Evolutionary conservation across 2,888 invertebrate genomes (phyloP).

Genomic region (Asteroscopus sphinx): DNA sequence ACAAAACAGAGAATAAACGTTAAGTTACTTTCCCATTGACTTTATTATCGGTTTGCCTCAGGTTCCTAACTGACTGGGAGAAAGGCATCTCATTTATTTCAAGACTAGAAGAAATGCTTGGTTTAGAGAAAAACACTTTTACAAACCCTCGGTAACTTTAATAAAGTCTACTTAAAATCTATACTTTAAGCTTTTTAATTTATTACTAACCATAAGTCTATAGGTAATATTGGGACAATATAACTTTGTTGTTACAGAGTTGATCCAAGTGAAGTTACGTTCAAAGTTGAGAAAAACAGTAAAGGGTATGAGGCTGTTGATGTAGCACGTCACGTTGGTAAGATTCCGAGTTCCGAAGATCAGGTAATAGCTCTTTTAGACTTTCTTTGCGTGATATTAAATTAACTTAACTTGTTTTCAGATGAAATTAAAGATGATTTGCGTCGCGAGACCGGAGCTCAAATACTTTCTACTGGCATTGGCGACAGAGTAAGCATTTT

Average conservation of each 20-base stretch:
- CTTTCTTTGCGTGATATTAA: background rate
- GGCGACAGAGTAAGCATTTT: slow-evolving; percentile 92
- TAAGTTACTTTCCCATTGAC: slow-evolving; percentile 45
- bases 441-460: slow-evolving; percentile 91
- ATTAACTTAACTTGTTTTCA: slow-evolving; percentile 58
- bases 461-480: slow-evolving; percentile 93
- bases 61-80: slow-evolving; percentile 90
- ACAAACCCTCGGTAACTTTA: slow-evolving; percentile 90
- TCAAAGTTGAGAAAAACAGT: slow-evolving; percentile 92
- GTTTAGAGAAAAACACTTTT: slow-evolving; percentile 91
- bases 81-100: slow-evolving; percentile 93
- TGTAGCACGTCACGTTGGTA: slow-evolving; percentile 92
- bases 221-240: slow-evolving; percentile 12
- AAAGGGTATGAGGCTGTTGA: slow-evolving; percentile 92
- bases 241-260: slow-evolving; percentile 88
- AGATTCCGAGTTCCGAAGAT: slow-evolving; percentile 60
- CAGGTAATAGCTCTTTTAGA: background rate
- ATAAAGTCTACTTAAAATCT: slow-evolving; percentile 40
- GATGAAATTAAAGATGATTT: slow-evolving; percentile 92
- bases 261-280: slow-evolving; percentile 93
- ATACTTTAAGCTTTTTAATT: slow-evolving; percentile 16
- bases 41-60: slow-evolving; percentile 61
- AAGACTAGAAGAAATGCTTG: slow-evolving; percentile 92
- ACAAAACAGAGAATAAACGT: slow-evolving; percentile 44
- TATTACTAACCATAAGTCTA: background rate